Evolutionary conservation across 2,797 vertebrate genomes (phyloP).

Genomic region (Argyrosomus regius): DNA sequence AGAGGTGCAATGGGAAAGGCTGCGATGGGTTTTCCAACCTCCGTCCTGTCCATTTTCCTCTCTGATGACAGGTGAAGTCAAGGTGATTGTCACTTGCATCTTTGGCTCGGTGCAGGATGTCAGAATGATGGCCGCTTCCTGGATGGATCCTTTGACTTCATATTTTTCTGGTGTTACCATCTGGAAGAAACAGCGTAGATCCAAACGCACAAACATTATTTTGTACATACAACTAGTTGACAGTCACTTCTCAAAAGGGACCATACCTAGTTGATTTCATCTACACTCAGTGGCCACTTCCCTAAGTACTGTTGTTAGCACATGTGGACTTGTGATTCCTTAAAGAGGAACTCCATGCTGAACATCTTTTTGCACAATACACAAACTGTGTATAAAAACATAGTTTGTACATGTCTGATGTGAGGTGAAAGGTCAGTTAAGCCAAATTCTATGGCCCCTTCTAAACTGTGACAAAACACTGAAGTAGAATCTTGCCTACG

Average conservation of each 20-base stretch:
- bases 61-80: constrained; percentile 98
- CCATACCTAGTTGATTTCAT: neutral
- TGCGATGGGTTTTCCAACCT: constrained; percentile 91
- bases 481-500: neutral
- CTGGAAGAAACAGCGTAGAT: constrained; percentile 79
- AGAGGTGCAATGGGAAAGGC: constrained; percentile 75
- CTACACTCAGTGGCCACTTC: constrained; percentile 11
- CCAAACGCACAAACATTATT: neutral
- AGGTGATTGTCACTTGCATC: constrained; percentile 98
- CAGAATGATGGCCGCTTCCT: constrained; percentile 95
- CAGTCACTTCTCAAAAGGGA: neutral
- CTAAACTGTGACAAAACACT: too few species aligned
- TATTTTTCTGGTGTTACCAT: constrained; percentile 98
- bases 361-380: neutral
- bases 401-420: neutral
- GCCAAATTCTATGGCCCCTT: neutral
- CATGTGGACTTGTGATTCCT: neutral
- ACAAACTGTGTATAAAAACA: too few species aligned
- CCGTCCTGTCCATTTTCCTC: constrained; percentile 94
- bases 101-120: constrained; percentile 93
- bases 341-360: neutral
- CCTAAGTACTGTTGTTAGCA: neutral
- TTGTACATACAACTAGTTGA: neutral
- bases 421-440: too few species aligned
- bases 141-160: constrained; percentile 92